Percentiles rank a stretch among this genome's conserved stretches.
phyloP scores from a whole-genome alignment of 1,140 invertebrate genomes.

The Acromyrmex heyeri region DNA sequence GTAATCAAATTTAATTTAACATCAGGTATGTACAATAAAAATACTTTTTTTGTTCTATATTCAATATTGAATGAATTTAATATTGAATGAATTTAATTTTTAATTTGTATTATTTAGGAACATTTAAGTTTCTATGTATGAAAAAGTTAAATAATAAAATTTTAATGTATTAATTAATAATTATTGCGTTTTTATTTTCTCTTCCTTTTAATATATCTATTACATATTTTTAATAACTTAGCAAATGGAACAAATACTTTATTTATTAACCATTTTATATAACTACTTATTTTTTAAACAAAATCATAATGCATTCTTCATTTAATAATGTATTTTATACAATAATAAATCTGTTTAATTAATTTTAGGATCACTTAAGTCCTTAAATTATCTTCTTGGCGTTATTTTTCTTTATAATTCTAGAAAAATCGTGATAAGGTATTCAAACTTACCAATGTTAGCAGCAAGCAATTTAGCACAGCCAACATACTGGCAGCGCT shows the following conservation, averaged over 20 bases:
- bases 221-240: not conserved
- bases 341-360: constrained; percentile 1
- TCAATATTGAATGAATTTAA: not conserved
- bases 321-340: constrained; percentile 7
- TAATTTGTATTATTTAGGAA: not conserved
- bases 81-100: not conserved
- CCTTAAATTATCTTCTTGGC: not conserved
- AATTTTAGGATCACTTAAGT: not conserved
- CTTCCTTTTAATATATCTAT: not conserved
- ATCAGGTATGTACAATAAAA: not conserved
- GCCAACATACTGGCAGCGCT: not conserved
- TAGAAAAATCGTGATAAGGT: not conserved
- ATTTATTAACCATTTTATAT: not conserved
- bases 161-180: not conserved
- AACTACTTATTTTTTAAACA: not conserved
- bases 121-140: not conserved
- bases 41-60: not conserved
- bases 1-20: not conserved
- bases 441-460: constrained; percentile 54
- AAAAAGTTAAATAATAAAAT: not conserved
- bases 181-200: not conserved
- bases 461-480: constrained; percentile 36
- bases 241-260: not conserved
- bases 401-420: not conserved
- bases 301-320: not conserved